Base-by-base conservation (phyloP, 2,888 invertebrate genomes). In the Microchrysa polita region DNA sequence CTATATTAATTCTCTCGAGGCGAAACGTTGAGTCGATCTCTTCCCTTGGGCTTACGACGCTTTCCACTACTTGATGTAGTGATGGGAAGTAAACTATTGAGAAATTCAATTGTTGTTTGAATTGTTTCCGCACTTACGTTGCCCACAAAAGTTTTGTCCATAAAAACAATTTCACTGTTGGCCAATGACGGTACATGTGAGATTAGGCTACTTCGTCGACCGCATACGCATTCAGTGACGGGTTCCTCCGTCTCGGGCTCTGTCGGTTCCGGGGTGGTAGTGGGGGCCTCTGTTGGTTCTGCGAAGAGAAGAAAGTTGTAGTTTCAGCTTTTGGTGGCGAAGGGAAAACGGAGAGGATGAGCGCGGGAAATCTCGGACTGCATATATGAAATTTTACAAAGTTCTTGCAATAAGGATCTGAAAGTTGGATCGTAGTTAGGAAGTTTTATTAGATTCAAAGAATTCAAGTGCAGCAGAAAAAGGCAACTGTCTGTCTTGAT, bases 91-190 rank as follows among this genome's bases (percentile, higher is more conserved):
- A 84, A 83, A 72, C 81, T 82, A 72, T 83, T 78, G 20, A 84
- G 75, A 69, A 84, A 84, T 59, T 84, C 83, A 9, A 84, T 84
- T 5, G 84, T 84, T 65, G 80, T 82, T 12, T 78, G 73, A 75
- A 84, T 83, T 0, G 82, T 83, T 10, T 84, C 84, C 0, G 80
- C 78, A 53, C 83, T 83, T 0, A 83, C 82, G 73, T 84, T 83
- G 7, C 82, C 83, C 61, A 83, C 81, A 20, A 74, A 42, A 22
- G 71, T 55, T 52, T 44, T 67, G 44, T 75, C 72, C 20, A 73
- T 71, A 48, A 53, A 55, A 63, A 63, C 34, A 10, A 63, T 52
- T 48, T 1, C 55, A 23, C 10, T 59, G n/a, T 27, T 34, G n/a
- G n/a, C n/a, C n/a, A n/a, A n/a, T n/a, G n/a, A n/a, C 10, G 23